phyloP scores from a whole-genome alignment of 2,888 invertebrate species.

The Corythucha ciliata region DNA sequence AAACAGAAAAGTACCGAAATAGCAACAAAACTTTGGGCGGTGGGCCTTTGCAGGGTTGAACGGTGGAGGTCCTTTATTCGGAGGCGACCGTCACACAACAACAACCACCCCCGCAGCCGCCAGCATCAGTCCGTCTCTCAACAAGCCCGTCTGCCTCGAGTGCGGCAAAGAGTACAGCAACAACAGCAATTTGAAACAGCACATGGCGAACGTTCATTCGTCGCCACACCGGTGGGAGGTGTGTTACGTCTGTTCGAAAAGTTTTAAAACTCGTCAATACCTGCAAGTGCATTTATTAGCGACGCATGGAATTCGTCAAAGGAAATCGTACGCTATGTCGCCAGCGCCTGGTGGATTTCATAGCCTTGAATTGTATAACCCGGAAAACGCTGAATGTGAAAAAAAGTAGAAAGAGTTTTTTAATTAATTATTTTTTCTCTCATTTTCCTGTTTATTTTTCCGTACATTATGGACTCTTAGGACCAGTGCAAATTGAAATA shows the following conservation, averaged over 20 bases:
- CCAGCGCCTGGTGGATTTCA: too few species aligned
- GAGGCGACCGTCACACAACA: background rate
- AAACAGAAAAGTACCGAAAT: too few species aligned
- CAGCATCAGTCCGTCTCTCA: too few species aligned
- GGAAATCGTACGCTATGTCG: conserved; percentile 43
- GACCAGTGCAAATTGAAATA: too few species aligned
- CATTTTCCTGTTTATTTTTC: too few species aligned
- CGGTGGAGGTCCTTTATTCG: conserved; percentile 11
- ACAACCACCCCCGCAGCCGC: conserved; percentile 9
- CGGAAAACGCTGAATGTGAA: too few species aligned
- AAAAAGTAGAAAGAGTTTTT: too few species aligned
- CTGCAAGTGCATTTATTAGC: conserved; percentile 60
- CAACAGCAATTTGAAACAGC: conserved; percentile 60
- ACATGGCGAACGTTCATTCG: conserved; percentile 58
- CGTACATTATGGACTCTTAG: too few species aligned
- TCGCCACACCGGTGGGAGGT: conserved; percentile 51
- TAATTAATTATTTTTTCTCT: too few species aligned
- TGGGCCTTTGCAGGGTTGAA: conserved; percentile 30
- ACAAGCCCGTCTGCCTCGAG: conserved; percentile 54
- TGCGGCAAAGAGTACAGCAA: conserved; percentile 60
- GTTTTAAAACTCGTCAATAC: conserved; percentile 61
- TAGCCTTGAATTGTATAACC: too few species aligned
- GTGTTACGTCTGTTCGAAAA: conserved; percentile 56
- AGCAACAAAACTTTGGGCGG: conserved; percentile 28
- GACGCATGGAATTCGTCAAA: conserved; percentile 55